Percentiles rank a stretch among this genome's conserved stretches.
Conservation (phyloP, 2,797 vertebrate genomes). For the Lutjanus argentimaculatus region DNA sequence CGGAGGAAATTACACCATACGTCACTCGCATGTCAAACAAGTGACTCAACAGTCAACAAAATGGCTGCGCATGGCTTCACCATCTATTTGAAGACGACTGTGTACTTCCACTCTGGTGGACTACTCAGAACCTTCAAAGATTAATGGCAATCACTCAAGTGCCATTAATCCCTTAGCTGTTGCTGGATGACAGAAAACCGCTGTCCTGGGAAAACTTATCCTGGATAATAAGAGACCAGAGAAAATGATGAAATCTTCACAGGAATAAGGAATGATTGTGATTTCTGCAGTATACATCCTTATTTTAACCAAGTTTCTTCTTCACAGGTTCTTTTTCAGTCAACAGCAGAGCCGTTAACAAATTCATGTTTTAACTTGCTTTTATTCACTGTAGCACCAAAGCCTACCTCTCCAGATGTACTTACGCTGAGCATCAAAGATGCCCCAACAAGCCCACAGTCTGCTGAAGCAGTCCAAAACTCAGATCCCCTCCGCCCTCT, state of each 20-base stretch:
- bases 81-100: slow-evolving; percentile 76
- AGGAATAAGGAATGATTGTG: not conserved
- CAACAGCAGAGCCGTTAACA: slow-evolving; percentile 48
- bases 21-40: slow-evolving; percentile 55
- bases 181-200: slow-evolving; percentile 33
- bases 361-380: slow-evolving; percentile 74
- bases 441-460: slow-evolving; percentile 50
- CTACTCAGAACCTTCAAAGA: slow-evolving; percentile 81
- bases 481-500: slow-evolving; percentile 37
- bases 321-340: slow-evolving; percentile 61
- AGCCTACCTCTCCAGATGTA: slow-evolving; percentile 77
- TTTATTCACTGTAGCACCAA: slow-evolving; percentile 80
- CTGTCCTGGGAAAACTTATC: not conserved
- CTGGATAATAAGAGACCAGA: not conserved
- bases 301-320: slow-evolving; percentile 51
- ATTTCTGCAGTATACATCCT: not conserved
- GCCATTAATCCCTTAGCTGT: slow-evolving; percentile 76
- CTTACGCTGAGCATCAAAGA: slow-evolving; percentile 73
- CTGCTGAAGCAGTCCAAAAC: slow-evolving; percentile 51
- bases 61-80: slow-evolving; percentile 79
- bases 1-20: slow-evolving; percentile 5
- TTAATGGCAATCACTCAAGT: slow-evolving; percentile 72
- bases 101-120: slow-evolving; percentile 80
- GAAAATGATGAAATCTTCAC: not conserved
- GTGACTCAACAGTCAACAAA: slow-evolving; percentile 23